phyloP scores from a whole-genome alignment of 1,140 invertebrate species.

The Lordiphosa collinella region DNA sequence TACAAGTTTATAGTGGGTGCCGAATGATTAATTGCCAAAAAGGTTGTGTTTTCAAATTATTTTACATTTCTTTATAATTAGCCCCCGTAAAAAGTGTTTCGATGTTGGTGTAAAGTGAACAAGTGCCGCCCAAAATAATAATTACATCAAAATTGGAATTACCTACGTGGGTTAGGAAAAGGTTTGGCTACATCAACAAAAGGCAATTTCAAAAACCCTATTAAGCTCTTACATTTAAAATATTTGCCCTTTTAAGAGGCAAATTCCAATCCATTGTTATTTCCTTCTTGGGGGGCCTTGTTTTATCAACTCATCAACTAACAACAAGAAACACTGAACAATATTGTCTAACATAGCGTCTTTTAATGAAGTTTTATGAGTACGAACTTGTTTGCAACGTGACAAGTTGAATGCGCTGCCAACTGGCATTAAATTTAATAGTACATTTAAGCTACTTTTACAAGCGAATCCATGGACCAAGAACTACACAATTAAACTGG shows the following conservation, averaged over 20 bases:
- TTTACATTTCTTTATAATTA: slow-evolving; percentile 30
- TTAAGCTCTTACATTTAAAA: background rate
- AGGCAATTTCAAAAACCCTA: slow-evolving; percentile 6
- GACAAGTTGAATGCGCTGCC: slow-evolving; percentile 40
- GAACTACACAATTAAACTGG: slow-evolving; percentile 36
- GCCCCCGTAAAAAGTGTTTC: slow-evolving; percentile 15
- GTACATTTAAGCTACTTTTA: slow-evolving; percentile 30
- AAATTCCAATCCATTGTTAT: slow-evolving; percentile 6
- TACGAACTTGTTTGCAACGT: slow-evolving; percentile 19
- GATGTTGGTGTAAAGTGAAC: slow-evolving; percentile 21
- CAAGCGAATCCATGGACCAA: slow-evolving; percentile 19
- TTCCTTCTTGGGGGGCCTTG: background rate
- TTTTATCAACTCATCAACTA: slow-evolving; percentile 45
- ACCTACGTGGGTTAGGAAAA: background rate
- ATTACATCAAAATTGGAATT: background rate
- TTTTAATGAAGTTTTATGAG: slow-evolving; percentile 19
- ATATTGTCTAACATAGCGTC: background rate
- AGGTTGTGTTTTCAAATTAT: slow-evolving; percentile 16
- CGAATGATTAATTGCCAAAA: slow-evolving; percentile 27
- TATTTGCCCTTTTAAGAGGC: slow-evolving; percentile 2
- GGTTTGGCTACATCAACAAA: background rate
- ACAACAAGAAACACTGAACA: slow-evolving; percentile 14
- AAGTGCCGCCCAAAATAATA: slow-evolving; percentile 21
- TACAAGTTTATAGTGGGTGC: slow-evolving; percentile 20
- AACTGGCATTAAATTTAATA: slow-evolving; percentile 54